phyloP scores from a whole-genome alignment of 2,113 vertebrate genomes.

The Hemiprocne comata region DNA sequence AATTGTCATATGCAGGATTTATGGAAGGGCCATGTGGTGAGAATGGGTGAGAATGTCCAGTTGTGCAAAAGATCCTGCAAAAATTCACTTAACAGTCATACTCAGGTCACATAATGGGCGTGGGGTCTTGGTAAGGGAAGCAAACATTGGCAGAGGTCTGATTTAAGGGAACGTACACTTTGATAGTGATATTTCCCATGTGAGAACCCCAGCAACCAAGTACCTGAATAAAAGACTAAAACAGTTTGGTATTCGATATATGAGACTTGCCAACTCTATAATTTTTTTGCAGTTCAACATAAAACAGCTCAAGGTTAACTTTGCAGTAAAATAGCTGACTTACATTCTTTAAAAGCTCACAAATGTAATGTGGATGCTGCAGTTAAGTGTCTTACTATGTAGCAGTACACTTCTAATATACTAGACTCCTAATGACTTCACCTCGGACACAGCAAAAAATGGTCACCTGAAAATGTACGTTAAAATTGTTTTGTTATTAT shows the following conservation, averaged over 20 bases:
- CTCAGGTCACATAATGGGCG: not conserved
- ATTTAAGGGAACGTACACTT: not conserved
- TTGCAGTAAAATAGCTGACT: not conserved
- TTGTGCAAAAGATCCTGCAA: not conserved
- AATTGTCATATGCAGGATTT: not conserved
- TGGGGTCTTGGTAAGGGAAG: not conserved
- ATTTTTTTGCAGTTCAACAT: not conserved
- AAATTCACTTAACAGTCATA: not conserved
- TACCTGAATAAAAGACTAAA: not conserved
- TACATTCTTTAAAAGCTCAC: not conserved
- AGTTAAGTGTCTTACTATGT: not conserved
- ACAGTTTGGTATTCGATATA: not conserved
- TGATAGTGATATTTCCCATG: not conserved
- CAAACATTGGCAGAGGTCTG: not conserved
- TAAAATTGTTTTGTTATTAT: not conserved
- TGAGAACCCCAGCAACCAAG: not conserved
- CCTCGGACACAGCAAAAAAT: not conserved
- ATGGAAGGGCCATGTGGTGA: accelerated
- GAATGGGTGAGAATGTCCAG: not conserved
- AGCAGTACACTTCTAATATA: not conserved
- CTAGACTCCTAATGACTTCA: not conserved
- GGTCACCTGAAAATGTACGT: not conserved
- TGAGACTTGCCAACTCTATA: not conserved
- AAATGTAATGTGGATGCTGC: not conserved
- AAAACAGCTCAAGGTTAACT: not conserved